Conservation (phyloP, 1,140 invertebrate genomes). For the Ceratosolen fusciceps region DNA sequence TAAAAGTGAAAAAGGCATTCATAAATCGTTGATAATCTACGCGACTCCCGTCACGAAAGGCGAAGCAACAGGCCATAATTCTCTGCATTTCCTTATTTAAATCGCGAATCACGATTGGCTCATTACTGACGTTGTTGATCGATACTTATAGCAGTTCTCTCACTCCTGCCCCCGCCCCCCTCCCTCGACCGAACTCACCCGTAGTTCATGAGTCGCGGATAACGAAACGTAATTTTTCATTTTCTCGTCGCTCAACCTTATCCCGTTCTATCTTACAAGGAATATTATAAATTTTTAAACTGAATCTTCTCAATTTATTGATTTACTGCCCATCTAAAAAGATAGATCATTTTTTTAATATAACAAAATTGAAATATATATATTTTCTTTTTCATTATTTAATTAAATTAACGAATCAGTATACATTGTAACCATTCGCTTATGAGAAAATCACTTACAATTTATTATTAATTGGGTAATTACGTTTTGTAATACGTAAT, state of each 20-base stretch:
- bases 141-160: constrained; percentile 46
- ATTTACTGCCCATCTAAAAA: too few species aligned
- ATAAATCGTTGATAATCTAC: constrained; percentile 9
- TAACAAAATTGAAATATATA: too few species aligned
- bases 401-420: too few species aligned
- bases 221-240: constrained; percentile 45
- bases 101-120: constrained; percentile 53
- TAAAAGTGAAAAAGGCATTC: constrained; percentile 34
- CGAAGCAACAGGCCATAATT: constrained; percentile 36
- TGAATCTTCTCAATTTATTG: too few species aligned
- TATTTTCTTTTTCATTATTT: too few species aligned
- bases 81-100: constrained; percentile 23
- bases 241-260: not conserved
- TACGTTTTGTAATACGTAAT: too few species aligned
- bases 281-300: too few species aligned
- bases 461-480: too few species aligned
- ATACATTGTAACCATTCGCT: too few species aligned
- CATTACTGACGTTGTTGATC: constrained; percentile 50
- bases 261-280: too few species aligned
- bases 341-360: too few species aligned
- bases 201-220: constrained; percentile 26
- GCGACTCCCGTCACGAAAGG: not conserved
- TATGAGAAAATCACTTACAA: too few species aligned
- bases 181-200: not conserved
- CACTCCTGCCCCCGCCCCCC: constrained; percentile 42